A percentile compares a stretch with the other conserved stretches of the same genome.
These are phyloP conservation scores for Cataglyphis albicans DNA, from an alignment of 2,888 invertebrate species.

Conservation along the genomic window DNA sequence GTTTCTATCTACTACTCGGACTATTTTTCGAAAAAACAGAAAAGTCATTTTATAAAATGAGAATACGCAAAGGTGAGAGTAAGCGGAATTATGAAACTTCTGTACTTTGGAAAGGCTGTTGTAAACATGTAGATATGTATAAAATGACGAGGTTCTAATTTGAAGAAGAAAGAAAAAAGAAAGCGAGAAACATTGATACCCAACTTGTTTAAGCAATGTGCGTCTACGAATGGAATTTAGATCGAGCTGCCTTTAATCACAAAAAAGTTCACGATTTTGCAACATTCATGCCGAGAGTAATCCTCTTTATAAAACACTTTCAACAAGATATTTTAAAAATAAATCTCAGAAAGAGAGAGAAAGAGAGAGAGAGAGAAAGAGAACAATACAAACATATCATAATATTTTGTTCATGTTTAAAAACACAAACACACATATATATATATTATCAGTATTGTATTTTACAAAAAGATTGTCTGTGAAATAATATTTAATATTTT, in stretches of 20 bases:
- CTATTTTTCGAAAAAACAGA: constrained; percentile 48
- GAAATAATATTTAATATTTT: not conserved
- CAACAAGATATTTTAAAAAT: not conserved
- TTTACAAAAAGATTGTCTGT: not conserved
- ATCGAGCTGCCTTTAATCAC: constrained; percentile 26
- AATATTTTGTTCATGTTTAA: not conserved
- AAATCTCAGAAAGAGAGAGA: not conserved
- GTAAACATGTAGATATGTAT: constrained; percentile 26
- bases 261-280: constrained; percentile 12
- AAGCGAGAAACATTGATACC: not conserved
- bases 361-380: too few relatives aligned
- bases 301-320: constrained; percentile 19
- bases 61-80: constrained; percentile 36
- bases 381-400: not conserved
- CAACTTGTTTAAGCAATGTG: constrained; percentile 21
- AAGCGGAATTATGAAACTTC: constrained; percentile 37
- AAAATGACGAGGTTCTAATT: constrained; percentile 20
- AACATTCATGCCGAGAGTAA: constrained; percentile 10
- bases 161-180: too few relatives aligned
- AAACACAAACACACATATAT: not conserved
- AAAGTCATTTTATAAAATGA: constrained; percentile 31
- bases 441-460: not conserved
- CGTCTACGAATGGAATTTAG: constrained; percentile 35
- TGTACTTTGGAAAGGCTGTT: constrained; percentile 33
- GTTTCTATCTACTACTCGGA: constrained; percentile 57